Evolutionary conservation across 2,888 invertebrate species (phyloP).

Genomic region (Catocala fraxini): DNA sequence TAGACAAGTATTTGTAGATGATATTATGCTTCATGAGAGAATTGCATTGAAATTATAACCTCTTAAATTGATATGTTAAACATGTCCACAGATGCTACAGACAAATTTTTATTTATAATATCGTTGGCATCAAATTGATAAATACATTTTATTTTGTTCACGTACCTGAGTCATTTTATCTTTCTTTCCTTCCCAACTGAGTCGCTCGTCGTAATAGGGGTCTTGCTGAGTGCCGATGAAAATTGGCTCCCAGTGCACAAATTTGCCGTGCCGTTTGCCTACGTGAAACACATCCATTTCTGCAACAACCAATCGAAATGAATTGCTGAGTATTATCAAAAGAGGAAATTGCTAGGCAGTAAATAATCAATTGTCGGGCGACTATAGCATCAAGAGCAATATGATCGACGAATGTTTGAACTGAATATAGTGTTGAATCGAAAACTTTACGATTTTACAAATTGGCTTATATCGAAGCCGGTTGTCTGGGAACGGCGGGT

Average conservation of each 20-base stretch:
- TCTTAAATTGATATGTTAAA: neutral
- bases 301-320: conserved; percentile 52
- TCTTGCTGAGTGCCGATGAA: conserved; percentile 96
- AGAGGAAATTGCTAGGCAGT: conserved; percentile 19
- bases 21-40: too few species aligned
- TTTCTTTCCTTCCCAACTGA: conserved; percentile 98
- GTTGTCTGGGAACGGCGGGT: conserved; percentile 68
- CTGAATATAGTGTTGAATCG: conserved; percentile 37
- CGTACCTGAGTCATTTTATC: conserved; percentile 98
- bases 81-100: too few species aligned
- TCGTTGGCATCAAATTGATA: too few species aligned
- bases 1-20: too few species aligned
- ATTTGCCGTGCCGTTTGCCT: conserved; percentile 93
- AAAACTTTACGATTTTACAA: conserved; percentile 72
- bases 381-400: conserved; percentile 18
- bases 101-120: too few species aligned
- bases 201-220: conserved; percentile 95
- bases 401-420: conserved; percentile 35
- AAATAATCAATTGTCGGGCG: conserved; percentile 14
- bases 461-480: conserved; percentile 71
- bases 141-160: neutral
- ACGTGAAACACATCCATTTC: conserved; percentile 93
- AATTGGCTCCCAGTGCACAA: conserved; percentile 97
- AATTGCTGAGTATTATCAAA: conserved; percentile 20
- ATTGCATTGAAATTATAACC: too few species aligned